Conservation (phyloP, 1,140 invertebrate species). For the Uloborus diversus region DNA sequence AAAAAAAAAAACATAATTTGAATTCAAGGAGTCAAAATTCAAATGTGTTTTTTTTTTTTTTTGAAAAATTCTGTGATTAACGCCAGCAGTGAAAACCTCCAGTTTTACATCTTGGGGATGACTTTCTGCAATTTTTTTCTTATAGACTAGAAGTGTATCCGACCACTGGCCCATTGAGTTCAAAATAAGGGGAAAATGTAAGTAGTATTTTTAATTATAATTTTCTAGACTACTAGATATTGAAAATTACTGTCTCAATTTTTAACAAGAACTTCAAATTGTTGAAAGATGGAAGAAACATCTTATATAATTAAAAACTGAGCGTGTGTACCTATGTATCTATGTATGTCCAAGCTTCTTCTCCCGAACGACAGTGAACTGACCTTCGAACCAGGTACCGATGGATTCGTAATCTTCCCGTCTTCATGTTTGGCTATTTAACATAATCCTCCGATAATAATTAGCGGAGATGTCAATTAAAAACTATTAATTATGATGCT, state of each 20-base stretch:
- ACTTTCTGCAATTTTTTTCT: not conserved
- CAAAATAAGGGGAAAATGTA: slow-evolving; percentile 43
- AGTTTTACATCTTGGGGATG: not conserved
- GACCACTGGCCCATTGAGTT: slow-evolving; percentile 47
- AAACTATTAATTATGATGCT: too few relatives aligned
- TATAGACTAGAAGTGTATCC: slow-evolving; percentile 11
- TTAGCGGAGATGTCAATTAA: too few relatives aligned
- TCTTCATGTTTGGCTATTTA: too few relatives aligned
- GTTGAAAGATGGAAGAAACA: not conserved
- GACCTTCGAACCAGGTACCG: too few relatives aligned
- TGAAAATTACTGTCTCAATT: not conserved
- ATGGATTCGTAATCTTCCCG: too few relatives aligned
- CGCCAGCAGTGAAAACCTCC: not conserved
- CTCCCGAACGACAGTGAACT: too few relatives aligned
- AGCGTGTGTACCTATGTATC: too few relatives aligned
- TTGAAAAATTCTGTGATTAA: not conserved
- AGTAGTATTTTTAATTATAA: not conserved
- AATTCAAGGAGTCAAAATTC: not conserved
- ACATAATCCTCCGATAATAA: too few relatives aligned
- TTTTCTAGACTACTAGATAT: too few relatives aligned
- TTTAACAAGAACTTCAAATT: not conserved
- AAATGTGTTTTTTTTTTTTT: not conserved
- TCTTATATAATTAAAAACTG: too few relatives aligned
- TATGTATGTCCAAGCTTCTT: too few relatives aligned
- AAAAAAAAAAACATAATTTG: too few relatives aligned